Evolutionary conservation across 2,113 vertebrate genomes (phyloP).

Genomic region (Zosterops borbonicus): DNA sequence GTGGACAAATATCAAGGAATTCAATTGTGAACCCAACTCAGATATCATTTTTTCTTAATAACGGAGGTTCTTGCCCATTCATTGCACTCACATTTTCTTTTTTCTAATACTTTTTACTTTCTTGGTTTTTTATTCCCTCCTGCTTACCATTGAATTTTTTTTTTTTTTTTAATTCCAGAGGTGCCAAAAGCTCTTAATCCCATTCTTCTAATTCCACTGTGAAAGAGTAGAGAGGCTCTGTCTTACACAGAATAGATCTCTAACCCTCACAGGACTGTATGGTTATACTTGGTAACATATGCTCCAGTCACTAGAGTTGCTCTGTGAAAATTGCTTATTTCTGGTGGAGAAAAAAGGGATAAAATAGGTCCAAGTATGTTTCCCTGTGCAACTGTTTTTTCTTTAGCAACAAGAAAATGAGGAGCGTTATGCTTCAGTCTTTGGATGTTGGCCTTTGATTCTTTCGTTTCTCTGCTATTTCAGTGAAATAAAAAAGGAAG

Average conservation of each 20-base stretch:
- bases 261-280: not conserved
- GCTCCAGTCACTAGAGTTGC: not conserved
- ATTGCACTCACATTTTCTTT: not conserved
- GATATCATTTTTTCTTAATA: not conserved
- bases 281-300: not conserved
- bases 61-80: rapidly evolving
- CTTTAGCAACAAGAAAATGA: not conserved
- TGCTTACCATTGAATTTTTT: not conserved
- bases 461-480: not conserved
- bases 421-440: not conserved
- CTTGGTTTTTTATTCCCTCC: not conserved
- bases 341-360: not conserved
- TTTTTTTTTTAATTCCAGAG: not conserved
- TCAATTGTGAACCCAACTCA: not conserved
- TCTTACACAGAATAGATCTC: not conserved
- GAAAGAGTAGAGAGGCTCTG: not conserved
- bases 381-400: not conserved
- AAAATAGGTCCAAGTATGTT: not conserved
- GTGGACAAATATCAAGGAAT: not conserved
- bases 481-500: not conserved
- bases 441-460: not conserved
- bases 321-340: not conserved
- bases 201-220: not conserved
- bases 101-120: not conserved
- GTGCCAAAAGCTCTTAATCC: not conserved